These are phyloP conservation scores for Falcunculus frontatus DNA, from an alignment of 2,113 vertebrate genomes.

Conservation along the genomic window DNA sequence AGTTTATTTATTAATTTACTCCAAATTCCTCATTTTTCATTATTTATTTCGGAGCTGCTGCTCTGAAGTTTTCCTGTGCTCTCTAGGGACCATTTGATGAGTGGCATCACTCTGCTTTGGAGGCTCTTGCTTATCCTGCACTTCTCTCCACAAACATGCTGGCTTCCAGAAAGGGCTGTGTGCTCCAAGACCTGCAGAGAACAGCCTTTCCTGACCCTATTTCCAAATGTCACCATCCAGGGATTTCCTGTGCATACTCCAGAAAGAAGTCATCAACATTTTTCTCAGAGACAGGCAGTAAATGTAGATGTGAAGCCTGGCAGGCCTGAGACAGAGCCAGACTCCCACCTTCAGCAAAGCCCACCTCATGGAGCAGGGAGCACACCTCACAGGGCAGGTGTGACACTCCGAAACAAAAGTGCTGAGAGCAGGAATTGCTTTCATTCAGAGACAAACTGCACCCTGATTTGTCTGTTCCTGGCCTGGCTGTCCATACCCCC, in stretches of 20 bases:
- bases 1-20: not conserved
- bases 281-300: not conserved
- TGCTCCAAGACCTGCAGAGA: not conserved
- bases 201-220: not conserved
- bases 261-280: not conserved
- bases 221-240: not conserved
- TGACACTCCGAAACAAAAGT: not conserved
- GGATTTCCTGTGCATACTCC: not conserved
- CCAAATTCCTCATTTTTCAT: not conserved
- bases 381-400: not conserved
- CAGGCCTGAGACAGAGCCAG: accelerated
- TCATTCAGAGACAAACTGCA: not conserved
- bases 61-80: not conserved
- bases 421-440: not conserved
- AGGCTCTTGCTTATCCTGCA: not conserved
- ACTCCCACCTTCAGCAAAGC: not conserved
- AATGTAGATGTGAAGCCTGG: not conserved
- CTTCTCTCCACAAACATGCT: not conserved
- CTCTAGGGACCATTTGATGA: not conserved
- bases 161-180: not conserved
- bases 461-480: not conserved
- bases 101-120: not conserved
- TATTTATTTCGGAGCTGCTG: not conserved
- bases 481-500: not conserved
- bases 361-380: not conserved